Conservation (phyloP, 2,888 invertebrate species). For the Dromius quadrimaculatus region DNA sequence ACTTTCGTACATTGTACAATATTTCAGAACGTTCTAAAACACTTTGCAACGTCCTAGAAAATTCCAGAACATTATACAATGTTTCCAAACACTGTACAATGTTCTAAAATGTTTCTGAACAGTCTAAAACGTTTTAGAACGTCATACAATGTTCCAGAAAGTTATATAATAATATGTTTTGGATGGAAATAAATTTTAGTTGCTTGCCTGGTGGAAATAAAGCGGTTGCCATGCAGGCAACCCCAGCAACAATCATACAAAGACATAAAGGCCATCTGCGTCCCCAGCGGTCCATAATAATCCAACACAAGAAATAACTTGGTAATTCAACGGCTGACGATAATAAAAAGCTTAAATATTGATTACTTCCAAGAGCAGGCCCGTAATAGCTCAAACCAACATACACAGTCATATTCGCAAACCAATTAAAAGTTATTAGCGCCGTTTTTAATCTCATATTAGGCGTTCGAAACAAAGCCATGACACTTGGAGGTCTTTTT, state of each 20-base stretch:
- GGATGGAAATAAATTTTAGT: neutral
- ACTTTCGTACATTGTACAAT: too few species aligned
- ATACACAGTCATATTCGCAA: conserved; percentile 93
- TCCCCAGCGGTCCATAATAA: conserved; percentile 89
- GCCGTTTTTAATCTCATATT: conserved; percentile 91
- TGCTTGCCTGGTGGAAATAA: conserved; percentile 80
- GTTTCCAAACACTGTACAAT: too few species aligned
- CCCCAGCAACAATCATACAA: conserved; percentile 87
- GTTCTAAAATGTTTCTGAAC: neutral
- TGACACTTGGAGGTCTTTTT: conserved; percentile 70
- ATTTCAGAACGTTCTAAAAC: too few species aligned
- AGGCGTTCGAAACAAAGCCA: conserved; percentile 81
- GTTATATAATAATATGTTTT: neutral
- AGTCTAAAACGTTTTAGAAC: conserved; percentile 3
- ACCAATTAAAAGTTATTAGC: conserved; percentile 90
- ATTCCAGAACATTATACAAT: too few species aligned
- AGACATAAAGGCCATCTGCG: conserved; percentile 89
- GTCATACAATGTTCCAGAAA: too few species aligned
- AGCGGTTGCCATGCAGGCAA: conserved; percentile 87
- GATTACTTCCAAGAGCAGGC: conserved; percentile 87
- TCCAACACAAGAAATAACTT: conserved; percentile 88
- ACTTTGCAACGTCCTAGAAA: too few species aligned
- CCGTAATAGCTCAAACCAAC: conserved; percentile 93
- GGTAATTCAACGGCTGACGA: conserved; percentile 91
- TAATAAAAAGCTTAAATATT: conserved; percentile 89